Evolutionary conservation across 2,113 vertebrate genomes (phyloP), one percentile per base, ranked within the genome.

Genomic region (Pelvicachromis taeniatus): DNA sequence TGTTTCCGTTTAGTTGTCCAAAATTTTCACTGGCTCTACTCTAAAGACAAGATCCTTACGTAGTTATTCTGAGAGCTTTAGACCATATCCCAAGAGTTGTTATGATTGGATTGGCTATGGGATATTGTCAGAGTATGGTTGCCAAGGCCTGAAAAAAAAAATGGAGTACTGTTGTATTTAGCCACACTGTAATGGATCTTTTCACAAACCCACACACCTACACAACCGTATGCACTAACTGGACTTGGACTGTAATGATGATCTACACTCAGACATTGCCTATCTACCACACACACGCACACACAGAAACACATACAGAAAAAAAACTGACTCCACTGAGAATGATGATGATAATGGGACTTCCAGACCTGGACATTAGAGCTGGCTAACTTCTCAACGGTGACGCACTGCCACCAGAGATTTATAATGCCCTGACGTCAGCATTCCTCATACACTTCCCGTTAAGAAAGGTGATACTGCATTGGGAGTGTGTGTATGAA

Each of bases 351-450:
- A 84, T 90, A 68, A 87, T 94, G 90, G 81, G 79, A 82, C 88
- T 90, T 91, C 91, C 93, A 94, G 93, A 89, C 83, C 45, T 89
- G 88, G 88, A 85, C 77, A 81, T 86, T 78, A 70, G 53, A 83
- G 87, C 81, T 88, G 88, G 73, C 85, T 54, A 4, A 7, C 55
- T 70, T 77, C 87, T 90, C 56, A 16, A 11, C 68, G 84, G 86
- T 90, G 88, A 91, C 65, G 80, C 86, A 87, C 35, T 56, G 85
- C 55, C 88, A 89, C 82, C 82, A 80, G 79, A 89, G 87, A 89
- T 89, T 93, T 91, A 89, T 81, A 83, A 85, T 81, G 78, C 86
- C 75, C 85, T 93, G 90, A 93, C 87, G 84, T 93, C 90, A 94
- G 70, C 33, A 53, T 87, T 42, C 65, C 50, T 86, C 26, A 52